Evolutionary conservation across 2,797 vertebrate genomes (phyloP).

Genomic region (Spinus olivaceus): DNA sequence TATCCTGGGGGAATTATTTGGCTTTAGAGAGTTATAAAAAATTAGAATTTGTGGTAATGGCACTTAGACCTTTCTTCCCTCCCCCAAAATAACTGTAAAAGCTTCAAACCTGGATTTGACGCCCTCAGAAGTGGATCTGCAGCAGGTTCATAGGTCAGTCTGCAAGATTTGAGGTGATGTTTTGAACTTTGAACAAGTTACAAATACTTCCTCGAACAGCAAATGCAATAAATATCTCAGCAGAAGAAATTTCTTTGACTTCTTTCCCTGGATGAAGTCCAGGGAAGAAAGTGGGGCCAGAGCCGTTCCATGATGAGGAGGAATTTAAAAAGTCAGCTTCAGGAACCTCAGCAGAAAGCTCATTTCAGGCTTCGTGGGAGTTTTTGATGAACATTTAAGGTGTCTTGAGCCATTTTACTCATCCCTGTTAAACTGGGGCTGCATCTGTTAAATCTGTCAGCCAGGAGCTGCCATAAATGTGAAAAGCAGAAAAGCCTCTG

Average conservation of each 20-base stretch:
- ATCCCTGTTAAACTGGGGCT: not conserved
- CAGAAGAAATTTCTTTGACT: slow-evolving; percentile 64
- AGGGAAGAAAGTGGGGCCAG: slow-evolving; percentile 42
- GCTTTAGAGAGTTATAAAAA: not conserved
- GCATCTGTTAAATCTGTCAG: slow-evolving; percentile 51
- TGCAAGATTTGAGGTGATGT: slow-evolving; percentile 53
- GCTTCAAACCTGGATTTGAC: slow-evolving; percentile 14
- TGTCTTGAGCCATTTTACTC: not conserved
- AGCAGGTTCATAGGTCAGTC: slow-evolving; percentile 11
- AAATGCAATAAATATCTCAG: slow-evolving; percentile 62
- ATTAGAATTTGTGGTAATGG: not conserved
- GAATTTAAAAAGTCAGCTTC: slow-evolving; percentile 1
- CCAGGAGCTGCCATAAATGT: not conserved
- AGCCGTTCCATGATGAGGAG: not conserved
- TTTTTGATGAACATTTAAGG: slow-evolving; percentile 24
- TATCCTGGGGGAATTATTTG: not conserved
- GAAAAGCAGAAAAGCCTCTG: slow-evolving; percentile 49
- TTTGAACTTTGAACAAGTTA: slow-evolving; percentile 62
- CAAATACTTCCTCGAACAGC: slow-evolving; percentile 60
- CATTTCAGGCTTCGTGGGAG: slow-evolving; percentile 44
- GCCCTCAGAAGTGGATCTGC: not conserved
- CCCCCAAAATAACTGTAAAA: slow-evolving; percentile 17
- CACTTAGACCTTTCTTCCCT: not conserved
- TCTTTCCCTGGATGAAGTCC: slow-evolving; percentile 44
- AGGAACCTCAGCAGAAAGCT: slow-evolving; percentile 17